phyloP scores from a whole-genome alignment of 1,140 invertebrate species.

The Vanessa tameamea region DNA sequence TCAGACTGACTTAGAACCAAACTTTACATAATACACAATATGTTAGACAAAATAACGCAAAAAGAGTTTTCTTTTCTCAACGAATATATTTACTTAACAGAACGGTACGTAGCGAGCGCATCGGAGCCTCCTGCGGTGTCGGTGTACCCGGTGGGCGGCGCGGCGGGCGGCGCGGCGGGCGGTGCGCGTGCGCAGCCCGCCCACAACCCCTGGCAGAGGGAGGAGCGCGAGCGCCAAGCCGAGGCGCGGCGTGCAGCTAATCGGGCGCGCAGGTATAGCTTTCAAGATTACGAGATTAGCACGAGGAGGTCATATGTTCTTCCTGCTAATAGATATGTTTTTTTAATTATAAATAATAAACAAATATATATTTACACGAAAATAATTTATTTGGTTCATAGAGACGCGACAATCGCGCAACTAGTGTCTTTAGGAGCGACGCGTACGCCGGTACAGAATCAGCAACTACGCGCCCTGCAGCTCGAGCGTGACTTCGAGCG shows the following conservation, averaged over 20 bases:
- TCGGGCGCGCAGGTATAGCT: conserved; percentile 63
- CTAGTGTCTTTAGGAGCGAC: conserved; percentile 83
- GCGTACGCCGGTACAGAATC: conserved; percentile 89
- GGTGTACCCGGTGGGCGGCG: conserved; percentile 82
- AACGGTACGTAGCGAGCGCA: conserved; percentile 84
- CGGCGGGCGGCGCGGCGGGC: conserved; percentile 48
- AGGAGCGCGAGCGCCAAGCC: conserved; percentile 91
- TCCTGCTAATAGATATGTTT: too few relatives aligned
- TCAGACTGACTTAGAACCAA: too few relatives aligned
- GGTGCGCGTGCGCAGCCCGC: conserved; percentile 69
- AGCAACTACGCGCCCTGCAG: conserved; percentile 90
- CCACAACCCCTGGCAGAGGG: conserved; percentile 93
- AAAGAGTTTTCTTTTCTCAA: too few relatives aligned
- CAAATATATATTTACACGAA: neutral
- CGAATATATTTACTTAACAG: conserved; percentile 29
- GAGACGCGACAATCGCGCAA: conserved; percentile 92
- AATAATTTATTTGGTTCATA: conserved; percentile 73
- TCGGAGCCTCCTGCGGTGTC: conserved; percentile 88
- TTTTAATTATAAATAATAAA: too few relatives aligned
- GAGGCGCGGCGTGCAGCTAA: conserved; percentile 86
- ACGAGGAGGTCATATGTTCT: too few relatives aligned
- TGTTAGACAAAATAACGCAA: too few relatives aligned
- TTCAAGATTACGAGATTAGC: too few relatives aligned
- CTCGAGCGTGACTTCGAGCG: conserved; percentile 94
- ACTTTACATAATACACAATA: too few relatives aligned